These are phyloP conservation scores for Forpus xanthops DNA, from an alignment of 2,797 vertebrate genomes.

Conservation along the genomic window DNA sequence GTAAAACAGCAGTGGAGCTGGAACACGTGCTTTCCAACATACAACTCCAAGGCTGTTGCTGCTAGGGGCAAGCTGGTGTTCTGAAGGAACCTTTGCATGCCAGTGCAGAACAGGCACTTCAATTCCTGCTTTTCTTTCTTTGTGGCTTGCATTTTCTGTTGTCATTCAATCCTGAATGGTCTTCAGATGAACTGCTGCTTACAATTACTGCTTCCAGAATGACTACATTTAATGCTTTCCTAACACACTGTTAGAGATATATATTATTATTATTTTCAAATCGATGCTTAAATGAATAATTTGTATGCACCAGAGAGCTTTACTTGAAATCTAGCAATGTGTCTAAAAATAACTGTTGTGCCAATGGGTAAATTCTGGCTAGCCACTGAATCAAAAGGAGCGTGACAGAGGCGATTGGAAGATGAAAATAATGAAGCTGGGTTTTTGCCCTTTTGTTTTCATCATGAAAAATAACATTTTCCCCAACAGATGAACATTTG, in stretches of 20 bases:
- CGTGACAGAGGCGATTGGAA: conserved; percentile 47
- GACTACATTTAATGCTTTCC: conserved; percentile 34
- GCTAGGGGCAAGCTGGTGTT: background rate
- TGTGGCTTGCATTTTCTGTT: background rate
- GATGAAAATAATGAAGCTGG: conserved; percentile 70
- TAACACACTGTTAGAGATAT: conserved; percentile 35
- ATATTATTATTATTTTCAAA: conserved; percentile 70
- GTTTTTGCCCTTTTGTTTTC: conserved; percentile 34
- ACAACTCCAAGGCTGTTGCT: background rate
- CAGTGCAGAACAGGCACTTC: background rate
- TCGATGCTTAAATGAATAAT: conserved; percentile 69
- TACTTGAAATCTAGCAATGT: conserved; percentile 58
- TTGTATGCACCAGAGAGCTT: conserved; percentile 60
- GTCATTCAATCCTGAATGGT: conserved; percentile 41
- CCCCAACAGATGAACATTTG: conserved; percentile 14
- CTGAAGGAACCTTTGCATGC: background rate
- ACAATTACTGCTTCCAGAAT: conserved; percentile 54
- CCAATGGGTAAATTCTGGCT: conserved; percentile 67
- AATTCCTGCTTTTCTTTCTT: background rate
- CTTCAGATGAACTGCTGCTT: conserved; percentile 18
- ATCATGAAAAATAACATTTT: background rate
- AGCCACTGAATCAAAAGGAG: conserved; percentile 72
- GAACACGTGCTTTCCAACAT: background rate
- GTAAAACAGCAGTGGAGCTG: background rate
- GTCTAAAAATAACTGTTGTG: conserved; percentile 71